These are phyloP conservation scores for Brassicogethes aeneus DNA, from an alignment of 2,888 invertebrate species.

Conservation along the genomic window DNA sequence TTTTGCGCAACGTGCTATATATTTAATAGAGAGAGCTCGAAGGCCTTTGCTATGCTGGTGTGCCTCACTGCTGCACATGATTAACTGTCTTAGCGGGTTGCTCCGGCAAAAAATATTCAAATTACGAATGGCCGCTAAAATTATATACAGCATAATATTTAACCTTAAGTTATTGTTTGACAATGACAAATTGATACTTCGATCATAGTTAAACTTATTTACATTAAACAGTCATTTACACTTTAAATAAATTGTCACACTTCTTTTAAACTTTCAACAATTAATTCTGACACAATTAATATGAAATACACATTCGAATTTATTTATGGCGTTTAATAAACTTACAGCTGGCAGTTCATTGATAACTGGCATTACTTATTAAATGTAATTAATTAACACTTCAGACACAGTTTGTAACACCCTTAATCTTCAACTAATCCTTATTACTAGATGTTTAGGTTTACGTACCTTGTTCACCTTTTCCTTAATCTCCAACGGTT, in stretches of 20 bases:
- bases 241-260: neutral
- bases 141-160: neutral
- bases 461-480: too few relatives aligned
- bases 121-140: neutral
- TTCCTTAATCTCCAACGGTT: too few relatives aligned
- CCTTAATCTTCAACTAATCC: too few relatives aligned
- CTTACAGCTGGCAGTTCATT: too few relatives aligned
- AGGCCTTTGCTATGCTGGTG: conserved; percentile 1
- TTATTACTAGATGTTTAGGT: too few relatives aligned
- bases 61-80: conserved; percentile 3
- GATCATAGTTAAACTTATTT: neutral
- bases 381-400: too few relatives aligned
- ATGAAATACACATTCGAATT: too few relatives aligned
- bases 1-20: conserved; percentile 5
- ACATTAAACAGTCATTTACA: neutral
- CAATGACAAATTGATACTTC: neutral
- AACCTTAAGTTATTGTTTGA: neutral
- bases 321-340: too few relatives aligned
- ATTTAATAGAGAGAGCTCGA: conserved; percentile 7
- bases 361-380: too few relatives aligned
- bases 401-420: too few relatives aligned
- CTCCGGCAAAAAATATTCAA: neutral
- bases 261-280: too few relatives aligned
- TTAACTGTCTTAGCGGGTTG: conserved; percentile 1
- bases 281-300: too few relatives aligned